Evolutionary conservation across 2,113 vertebrate genomes (phyloP).

Genomic region (Ochotona princeps): DNA sequence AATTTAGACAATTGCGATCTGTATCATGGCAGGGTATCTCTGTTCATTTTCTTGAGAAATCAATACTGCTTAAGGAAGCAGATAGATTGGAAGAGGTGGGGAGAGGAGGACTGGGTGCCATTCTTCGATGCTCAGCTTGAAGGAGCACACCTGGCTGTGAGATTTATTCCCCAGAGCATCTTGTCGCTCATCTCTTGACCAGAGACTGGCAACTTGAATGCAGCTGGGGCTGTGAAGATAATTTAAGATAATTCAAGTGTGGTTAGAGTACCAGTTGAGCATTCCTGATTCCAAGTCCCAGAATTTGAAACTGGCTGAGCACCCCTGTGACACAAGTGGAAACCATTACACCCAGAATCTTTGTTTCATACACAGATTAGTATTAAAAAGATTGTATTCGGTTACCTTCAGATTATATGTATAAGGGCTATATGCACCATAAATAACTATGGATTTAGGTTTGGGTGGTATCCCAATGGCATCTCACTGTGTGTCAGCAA

Average conservation of each 20-base stretch:
- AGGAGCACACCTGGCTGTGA: not conserved
- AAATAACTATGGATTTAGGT: not conserved
- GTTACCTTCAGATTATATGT: not conserved
- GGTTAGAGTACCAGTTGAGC: not conserved
- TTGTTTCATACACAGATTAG: not conserved
- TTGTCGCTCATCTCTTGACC: not conserved
- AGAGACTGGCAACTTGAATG: not conserved
- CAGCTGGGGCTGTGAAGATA: accelerated
- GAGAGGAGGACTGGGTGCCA: not conserved
- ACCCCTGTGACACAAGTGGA: not conserved
- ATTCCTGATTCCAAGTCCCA: not conserved
- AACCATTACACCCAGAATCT: not conserved
- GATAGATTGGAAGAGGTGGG: not conserved
- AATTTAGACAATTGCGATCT: not conserved
- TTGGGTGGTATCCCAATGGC: not conserved
- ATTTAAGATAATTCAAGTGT: not conserved
- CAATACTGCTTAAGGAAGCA: not conserved
- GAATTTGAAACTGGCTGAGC: not conserved
- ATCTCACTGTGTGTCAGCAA: not conserved
- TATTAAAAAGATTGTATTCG: not conserved
- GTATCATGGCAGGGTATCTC: not conserved
- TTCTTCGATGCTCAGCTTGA: not conserved
- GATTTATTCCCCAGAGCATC: not conserved
- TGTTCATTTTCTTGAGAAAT: not conserved
- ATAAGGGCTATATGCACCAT: not conserved